Evolutionary conservation across 2,797 vertebrate species (phyloP).

Genomic region (Protosalanx chinensis): DNA sequence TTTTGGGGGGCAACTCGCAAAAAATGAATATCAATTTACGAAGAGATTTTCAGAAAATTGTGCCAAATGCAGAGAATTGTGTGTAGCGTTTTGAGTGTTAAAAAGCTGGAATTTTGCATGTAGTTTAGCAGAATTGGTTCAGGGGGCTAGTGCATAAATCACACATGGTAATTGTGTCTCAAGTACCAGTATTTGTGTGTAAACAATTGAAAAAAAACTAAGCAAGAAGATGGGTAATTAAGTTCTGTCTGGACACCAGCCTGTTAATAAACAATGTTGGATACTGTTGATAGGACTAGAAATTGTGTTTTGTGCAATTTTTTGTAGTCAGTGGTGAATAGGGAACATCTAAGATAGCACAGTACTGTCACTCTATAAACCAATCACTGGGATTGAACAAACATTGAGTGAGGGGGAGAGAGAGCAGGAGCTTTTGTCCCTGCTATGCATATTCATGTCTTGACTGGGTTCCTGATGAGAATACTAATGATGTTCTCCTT

Average conservation of each 20-base stretch:
- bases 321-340: too few relatives aligned
- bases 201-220: background rate
- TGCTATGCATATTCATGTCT: conserved; percentile 34
- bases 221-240: background rate
- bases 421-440: background rate
- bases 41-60: too few relatives aligned
- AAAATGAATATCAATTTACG: too few relatives aligned
- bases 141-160: too few relatives aligned
- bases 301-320: too few relatives aligned
- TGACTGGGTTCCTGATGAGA: conserved; percentile 30
- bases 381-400: conserved; percentile 27
- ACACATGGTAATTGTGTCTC: too few relatives aligned
- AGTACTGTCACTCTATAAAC: conserved; percentile 29
- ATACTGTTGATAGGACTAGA: background rate
- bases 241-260: background rate
- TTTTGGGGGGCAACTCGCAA: too few relatives aligned
- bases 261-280: background rate
- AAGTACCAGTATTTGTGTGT: too few relatives aligned
- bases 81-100: too few relatives aligned
- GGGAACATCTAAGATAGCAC: conserved; percentile 15
- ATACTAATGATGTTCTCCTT: conserved; percentile 31
- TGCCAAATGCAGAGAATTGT: too few relatives aligned
- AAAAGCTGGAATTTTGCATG: too few relatives aligned
- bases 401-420: conserved; percentile 16
- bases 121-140: too few relatives aligned